These are phyloP conservation scores for Chiridota heheva DNA, from an alignment of 35 echinoderm and acorn worm genomes.

Conservation along the genomic window DNA sequence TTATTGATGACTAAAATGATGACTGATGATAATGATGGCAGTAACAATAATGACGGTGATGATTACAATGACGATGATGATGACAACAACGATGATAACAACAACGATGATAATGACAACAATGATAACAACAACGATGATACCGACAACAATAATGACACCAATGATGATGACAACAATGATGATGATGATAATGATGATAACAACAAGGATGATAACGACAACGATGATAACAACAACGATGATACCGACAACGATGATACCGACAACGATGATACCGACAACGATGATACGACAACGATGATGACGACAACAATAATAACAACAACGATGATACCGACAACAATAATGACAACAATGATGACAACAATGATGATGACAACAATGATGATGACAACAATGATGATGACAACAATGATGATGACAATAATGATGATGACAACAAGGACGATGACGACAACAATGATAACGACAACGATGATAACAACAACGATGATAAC, in stretches of 20 bases:
- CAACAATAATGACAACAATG: no score
- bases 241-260: no score
- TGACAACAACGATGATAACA: conserved; percentile 11
- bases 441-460: background rate
- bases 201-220: no score
- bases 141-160: background rate
- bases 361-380: conserved; percentile 11
- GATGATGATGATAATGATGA: conserved; percentile 4
- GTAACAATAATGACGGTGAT: background rate
- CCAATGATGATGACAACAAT: conserved; percentile 20
- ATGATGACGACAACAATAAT: no score
- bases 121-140: conserved; percentile 16
- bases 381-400: background rate
- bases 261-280: no score
- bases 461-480: conserved; percentile 4
- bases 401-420: conserved; percentile 14
- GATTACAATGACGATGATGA: conserved; percentile 9
- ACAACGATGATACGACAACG: no score
- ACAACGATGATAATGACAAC: background rate
- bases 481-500: background rate
- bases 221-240: no score
- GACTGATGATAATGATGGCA: no score
- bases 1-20: no score
- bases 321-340: no score
- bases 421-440: conserved; percentile 17